These are phyloP conservation scores for Heteromormyrus szaboi DNA, from an alignment of 2,797 vertebrate genomes.

Conservation along the genomic window DNA sequence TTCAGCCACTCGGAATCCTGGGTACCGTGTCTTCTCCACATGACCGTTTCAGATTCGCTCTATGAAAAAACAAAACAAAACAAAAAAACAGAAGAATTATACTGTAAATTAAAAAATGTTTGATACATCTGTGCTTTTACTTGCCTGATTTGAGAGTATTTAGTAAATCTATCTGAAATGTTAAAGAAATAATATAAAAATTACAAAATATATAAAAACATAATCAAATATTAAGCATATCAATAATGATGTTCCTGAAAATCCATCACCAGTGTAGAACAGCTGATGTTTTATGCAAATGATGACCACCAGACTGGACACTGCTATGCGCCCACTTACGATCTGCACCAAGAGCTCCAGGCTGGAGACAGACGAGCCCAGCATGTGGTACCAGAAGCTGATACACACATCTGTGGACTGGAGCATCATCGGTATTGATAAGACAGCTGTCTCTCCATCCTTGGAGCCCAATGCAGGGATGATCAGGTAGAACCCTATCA, in stretches of 20 bases:
- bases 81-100: background rate
- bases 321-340: conserved; percentile 35
- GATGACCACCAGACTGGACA: background rate
- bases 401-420: conserved; percentile 50
- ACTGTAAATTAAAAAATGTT: background rate
- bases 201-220: background rate
- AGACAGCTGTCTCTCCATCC: conserved; percentile 39
- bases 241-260: background rate
- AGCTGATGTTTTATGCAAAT: background rate
- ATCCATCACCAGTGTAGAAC: background rate
- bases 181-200: no score
- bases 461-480: conserved; percentile 51
- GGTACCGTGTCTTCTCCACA: conserved; percentile 56
- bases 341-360: conserved; percentile 53
- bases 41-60: conserved; percentile 41
- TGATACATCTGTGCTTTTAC: background rate
- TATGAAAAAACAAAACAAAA: conserved; percentile 30
- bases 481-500: conserved; percentile 58
- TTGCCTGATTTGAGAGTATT: no score
- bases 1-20: conserved; percentile 56
- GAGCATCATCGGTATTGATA: conserved; percentile 44
- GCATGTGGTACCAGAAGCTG: conserved; percentile 66
- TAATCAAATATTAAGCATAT: background rate
- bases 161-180: background rate
- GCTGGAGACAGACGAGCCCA: conserved; percentile 56